Percentiles rank a stretch among this genome's conserved stretches.
Evolutionary conservation across 2,113 vertebrate genomes (phyloP).

Genomic region (Dipodomys stephensi): DNA sequence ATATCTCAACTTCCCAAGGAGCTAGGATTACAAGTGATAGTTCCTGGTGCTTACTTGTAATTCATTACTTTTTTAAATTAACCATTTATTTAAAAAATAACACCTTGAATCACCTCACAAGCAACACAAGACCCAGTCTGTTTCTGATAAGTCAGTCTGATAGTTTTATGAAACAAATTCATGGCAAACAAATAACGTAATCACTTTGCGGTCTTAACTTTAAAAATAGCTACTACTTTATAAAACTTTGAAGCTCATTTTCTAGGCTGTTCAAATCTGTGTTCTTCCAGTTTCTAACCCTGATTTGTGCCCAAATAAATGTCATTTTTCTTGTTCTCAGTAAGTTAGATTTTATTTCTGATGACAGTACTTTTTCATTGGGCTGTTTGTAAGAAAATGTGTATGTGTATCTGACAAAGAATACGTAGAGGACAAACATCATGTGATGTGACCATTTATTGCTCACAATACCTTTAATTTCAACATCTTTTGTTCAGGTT

Average conservation of each 20-base stretch:
- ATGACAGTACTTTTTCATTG: background rate
- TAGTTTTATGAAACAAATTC: background rate
- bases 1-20: too few species aligned
- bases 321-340: background rate
- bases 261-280: background rate
- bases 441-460: background rate
- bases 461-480: background rate
- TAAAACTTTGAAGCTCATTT: background rate
- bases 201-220: background rate
- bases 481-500: slow-evolving; percentile 23
- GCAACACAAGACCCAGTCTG: too few species aligned
- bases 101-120: background rate
- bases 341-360: background rate
- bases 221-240: background rate
- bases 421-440: background rate
- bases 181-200: background rate
- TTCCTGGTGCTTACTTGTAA: background rate
- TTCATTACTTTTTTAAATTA: background rate
- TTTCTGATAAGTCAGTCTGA: background rate
- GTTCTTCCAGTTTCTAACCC: background rate
- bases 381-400: background rate
- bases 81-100: background rate
- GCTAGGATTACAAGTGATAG: too few species aligned
- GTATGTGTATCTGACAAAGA: background rate
- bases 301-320: background rate